These are phyloP conservation scores for Cephus pulcher DNA, from an alignment of 2,888 invertebrate genomes.

Conservation along the genomic window DNA sequence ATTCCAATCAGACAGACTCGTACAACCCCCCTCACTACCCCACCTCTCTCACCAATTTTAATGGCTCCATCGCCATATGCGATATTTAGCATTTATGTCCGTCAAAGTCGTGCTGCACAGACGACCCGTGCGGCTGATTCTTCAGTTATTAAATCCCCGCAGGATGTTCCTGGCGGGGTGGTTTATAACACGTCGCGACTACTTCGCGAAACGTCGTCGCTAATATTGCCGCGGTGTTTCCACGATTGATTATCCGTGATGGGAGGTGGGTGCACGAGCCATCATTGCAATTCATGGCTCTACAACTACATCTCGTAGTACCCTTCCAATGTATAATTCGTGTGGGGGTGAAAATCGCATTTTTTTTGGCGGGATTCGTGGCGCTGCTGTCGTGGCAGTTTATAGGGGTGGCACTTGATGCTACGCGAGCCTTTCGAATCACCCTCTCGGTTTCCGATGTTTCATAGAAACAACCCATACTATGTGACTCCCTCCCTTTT, in stretches of 20 bases:
- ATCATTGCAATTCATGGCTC: slow-evolving; percentile 66
- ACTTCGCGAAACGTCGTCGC: background rate
- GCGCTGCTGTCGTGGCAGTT: slow-evolving; percentile 54
- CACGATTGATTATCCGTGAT: slow-evolving; percentile 65
- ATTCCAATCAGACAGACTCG: slow-evolving; percentile 53
- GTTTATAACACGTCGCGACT: background rate
- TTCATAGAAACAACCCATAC: background rate
- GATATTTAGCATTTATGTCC: slow-evolving; percentile 31
- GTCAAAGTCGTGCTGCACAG: slow-evolving; percentile 7
- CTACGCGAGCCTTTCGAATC: background rate
- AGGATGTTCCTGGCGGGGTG: background rate
- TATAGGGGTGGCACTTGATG: background rate
- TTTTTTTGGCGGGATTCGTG: slow-evolving; percentile 61
- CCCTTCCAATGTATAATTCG: slow-evolving; percentile 62
- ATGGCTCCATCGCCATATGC: slow-evolving; percentile 37
- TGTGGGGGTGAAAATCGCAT: slow-evolving; percentile 59
- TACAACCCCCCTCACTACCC: slow-evolving; percentile 58
- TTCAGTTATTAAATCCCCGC: background rate
- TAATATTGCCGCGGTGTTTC: slow-evolving; percentile 57
- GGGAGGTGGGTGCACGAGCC: slow-evolving; percentile 56
- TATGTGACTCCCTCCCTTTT: background rate
- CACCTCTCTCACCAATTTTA: slow-evolving; percentile 37
- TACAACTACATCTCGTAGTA: slow-evolving; percentile 56
- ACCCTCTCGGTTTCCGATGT: background rate
- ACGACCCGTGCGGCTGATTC: background rate